Percentiles rank a stretch among this genome's conserved stretches.
Conservation (phyloP, 2,888 invertebrate genomes). For the Tanytarsus gracilentus region DNA sequence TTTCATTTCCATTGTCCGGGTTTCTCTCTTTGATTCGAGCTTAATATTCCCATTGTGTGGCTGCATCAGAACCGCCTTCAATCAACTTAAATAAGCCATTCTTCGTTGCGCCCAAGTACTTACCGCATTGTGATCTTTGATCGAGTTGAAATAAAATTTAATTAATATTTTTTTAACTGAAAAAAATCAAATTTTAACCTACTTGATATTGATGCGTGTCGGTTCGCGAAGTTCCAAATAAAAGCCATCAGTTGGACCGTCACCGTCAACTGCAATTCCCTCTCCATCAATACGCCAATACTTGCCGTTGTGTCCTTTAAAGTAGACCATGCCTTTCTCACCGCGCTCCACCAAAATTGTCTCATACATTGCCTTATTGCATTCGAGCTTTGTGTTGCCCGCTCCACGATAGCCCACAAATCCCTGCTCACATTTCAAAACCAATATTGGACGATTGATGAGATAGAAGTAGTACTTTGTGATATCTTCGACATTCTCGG, state of each 20-base stretch:
- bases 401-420: conserved; percentile 85
- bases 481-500: conserved; percentile 72
- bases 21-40: background rate
- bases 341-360: conserved; percentile 84
- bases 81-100: conserved; percentile 83
- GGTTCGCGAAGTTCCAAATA: conserved; percentile 88
- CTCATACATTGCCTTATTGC: conserved; percentile 92
- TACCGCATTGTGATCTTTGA: conserved; percentile 48
- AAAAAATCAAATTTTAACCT: conserved; percentile 46
- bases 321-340: conserved; percentile 79
- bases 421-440: conserved; percentile 90
- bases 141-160: background rate
- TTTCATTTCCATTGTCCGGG: background rate
- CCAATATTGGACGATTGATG: conserved; percentile 86
- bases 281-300: conserved; percentile 91
- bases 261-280: conserved; percentile 76
- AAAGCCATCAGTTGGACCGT: conserved; percentile 72
- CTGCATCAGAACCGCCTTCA: conserved; percentile 63
- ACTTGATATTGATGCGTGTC: conserved; percentile 79
- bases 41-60: conserved; percentile 94
- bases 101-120: conserved; percentile 81
- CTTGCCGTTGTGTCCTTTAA: conserved; percentile 88
- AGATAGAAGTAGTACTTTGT: conserved; percentile 92
- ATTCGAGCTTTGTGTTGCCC: conserved; percentile 74
- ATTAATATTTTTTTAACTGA: background rate